Conservation (phyloP, 2,113 vertebrate species). For the Bambusicola thoracicus region DNA sequence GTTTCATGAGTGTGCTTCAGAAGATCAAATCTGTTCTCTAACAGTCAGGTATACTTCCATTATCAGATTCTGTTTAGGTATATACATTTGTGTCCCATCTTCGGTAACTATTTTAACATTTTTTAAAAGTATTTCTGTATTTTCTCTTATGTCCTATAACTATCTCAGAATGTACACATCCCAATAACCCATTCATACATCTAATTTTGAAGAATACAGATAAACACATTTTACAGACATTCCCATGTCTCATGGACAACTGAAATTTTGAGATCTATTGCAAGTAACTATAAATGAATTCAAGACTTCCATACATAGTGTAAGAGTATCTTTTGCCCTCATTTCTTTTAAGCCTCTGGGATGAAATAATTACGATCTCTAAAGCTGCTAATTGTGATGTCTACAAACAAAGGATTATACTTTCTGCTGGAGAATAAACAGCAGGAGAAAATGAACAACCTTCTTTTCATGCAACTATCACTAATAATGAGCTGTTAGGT, state of each 20-base stretch:
- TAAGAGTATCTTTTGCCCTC: background rate
- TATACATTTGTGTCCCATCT: background rate
- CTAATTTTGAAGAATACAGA: fast-evolving
- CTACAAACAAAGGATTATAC: conserved; percentile 22
- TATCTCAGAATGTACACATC: background rate
- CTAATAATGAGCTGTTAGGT: background rate
- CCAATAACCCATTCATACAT: background rate
- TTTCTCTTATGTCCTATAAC: background rate
- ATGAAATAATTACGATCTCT: conserved; percentile 26
- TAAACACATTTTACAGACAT: background rate
- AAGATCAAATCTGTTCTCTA: background rate
- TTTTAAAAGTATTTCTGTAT: background rate
- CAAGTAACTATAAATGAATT: background rate
- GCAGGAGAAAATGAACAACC: background rate
- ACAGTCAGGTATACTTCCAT: background rate
- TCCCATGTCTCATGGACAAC: background rate
- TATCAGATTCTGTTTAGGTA: background rate
- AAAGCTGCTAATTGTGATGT: conserved; percentile 31
- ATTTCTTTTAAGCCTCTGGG: background rate
- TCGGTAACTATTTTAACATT: background rate
- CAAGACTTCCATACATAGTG: background rate
- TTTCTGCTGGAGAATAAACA: conserved; percentile 2
- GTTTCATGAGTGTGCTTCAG: background rate
- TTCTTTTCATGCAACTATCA: background rate
- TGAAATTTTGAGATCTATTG: background rate